Evolutionary conservation across 2,113 vertebrate species (phyloP).

Genomic region (Brienomyrus brachyistius): DNA sequence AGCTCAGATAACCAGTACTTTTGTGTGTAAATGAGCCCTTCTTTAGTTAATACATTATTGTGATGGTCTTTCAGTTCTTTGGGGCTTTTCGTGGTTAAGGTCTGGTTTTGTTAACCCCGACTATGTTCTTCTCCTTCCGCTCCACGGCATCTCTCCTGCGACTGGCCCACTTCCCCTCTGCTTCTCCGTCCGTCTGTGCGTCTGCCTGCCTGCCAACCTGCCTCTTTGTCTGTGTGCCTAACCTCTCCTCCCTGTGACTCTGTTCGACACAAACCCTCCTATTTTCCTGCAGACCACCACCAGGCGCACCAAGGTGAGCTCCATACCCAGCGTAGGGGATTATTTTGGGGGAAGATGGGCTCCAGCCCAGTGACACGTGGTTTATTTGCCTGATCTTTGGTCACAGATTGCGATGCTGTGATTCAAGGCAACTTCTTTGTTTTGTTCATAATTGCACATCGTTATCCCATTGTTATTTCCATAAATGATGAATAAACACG

Average conservation of each 20-base stretch:
- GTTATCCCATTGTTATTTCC: neutral
- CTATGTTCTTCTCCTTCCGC: conserved; percentile 6
- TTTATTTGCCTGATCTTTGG: neutral
- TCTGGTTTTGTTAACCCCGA: neutral
- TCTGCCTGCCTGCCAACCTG: neutral
- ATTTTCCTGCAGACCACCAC: conserved; percentile 8
- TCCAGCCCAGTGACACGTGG: neutral
- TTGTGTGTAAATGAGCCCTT: neutral
- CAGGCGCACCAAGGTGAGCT: conserved; percentile 19
- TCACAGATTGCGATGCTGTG: neutral
- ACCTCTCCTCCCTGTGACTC: neutral
- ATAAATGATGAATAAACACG: neutral
- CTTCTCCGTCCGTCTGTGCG: neutral
- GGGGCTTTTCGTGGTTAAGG: neutral
- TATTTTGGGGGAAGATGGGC: neutral
- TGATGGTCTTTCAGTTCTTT: neutral
- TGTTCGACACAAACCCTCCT: neutral
- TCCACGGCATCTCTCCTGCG: neutral
- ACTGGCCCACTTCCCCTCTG: neutral
- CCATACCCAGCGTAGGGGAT: neutral
- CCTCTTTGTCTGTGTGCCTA: neutral
- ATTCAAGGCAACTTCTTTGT: neutral
- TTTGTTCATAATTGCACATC: neutral
- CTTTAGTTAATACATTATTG: neutral
- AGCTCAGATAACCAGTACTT: conserved; percentile 5